Conservation (phyloP, 2,888 invertebrate species). For the Corythucha ciliata region DNA sequence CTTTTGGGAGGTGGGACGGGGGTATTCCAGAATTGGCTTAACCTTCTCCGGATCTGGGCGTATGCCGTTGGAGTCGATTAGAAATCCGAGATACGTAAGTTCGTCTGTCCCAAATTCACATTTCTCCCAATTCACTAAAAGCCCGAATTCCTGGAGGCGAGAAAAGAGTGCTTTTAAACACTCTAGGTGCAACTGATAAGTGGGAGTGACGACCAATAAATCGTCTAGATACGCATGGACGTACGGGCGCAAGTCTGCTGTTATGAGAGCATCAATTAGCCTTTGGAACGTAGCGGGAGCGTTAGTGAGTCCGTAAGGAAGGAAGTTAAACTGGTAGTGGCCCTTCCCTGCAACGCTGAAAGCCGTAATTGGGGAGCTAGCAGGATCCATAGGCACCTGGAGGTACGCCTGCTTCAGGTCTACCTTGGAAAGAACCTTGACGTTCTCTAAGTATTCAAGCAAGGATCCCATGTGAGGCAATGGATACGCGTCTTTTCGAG, state of each 20-base stretch:
- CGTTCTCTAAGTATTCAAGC: too few relatives aligned
- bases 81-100: slow-evolving; percentile 16
- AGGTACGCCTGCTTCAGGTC: too few relatives aligned
- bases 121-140: slow-evolving; percentile 8
- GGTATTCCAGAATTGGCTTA: slow-evolving; percentile 9
- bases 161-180: slow-evolving; percentile 1
- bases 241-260: slow-evolving; percentile 4
- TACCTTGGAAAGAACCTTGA: too few relatives aligned
- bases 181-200: slow-evolving; percentile 6
- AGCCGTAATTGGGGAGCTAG: too few relatives aligned
- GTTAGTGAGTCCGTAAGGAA: slow-evolving; percentile 29
- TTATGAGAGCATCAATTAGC: slow-evolving; percentile 20
- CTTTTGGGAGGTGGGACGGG: slow-evolving; percentile 13
- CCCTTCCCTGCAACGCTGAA: slow-evolving; percentile 26
- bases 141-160: neutral
- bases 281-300: slow-evolving; percentile 22
- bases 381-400: too few relatives aligned
- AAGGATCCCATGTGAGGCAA: too few relatives aligned
- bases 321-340: slow-evolving; percentile 33
- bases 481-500: too few relatives aligned
- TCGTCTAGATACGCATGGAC: slow-evolving; percentile 6
- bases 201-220: neutral
- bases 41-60: slow-evolving; percentile 19
- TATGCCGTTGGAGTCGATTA: slow-evolving; percentile 6
- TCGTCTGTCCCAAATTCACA: slow-evolving; percentile 8